phyloP scores from a whole-genome alignment of 2,113 vertebrate genomes.

The Motacilla alba region DNA sequence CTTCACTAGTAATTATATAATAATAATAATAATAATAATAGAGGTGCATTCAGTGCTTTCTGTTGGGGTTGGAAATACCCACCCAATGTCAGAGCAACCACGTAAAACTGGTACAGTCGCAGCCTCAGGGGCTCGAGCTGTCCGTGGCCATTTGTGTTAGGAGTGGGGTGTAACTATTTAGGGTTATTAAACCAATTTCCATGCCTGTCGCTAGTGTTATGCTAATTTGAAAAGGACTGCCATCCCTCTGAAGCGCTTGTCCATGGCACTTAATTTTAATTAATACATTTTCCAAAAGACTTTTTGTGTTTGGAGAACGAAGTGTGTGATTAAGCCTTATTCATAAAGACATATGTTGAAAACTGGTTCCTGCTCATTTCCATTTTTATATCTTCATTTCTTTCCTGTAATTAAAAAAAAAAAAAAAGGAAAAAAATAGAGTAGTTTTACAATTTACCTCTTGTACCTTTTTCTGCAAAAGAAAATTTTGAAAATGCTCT shows the following conservation, averaged over 20 bases:
- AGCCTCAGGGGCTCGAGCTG: slow-evolving; percentile 75
- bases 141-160: slow-evolving; percentile 77
- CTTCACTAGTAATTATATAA: slow-evolving; percentile 2
- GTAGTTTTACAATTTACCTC: not conserved
- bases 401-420: not conserved
- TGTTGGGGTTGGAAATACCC: not conserved
- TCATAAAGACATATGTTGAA: slow-evolving; percentile 42
- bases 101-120: slow-evolving; percentile 62
- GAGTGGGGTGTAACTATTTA: slow-evolving; percentile 64
- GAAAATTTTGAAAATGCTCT: not conserved
- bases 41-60: not conserved
- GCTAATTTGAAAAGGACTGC: slow-evolving; percentile 66
- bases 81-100: slow-evolving; percentile 50
- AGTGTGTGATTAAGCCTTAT: slow-evolving; percentile 55
- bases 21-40: slow-evolving; percentile 5
- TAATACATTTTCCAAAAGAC: slow-evolving; percentile 50
- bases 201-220: slow-evolving; percentile 72
- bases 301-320: slow-evolving; percentile 63
- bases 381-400: slow-evolving; percentile 27
- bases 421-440: accelerated
- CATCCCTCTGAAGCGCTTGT: slow-evolving; percentile 42
- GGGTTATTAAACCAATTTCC: slow-evolving; percentile 87
- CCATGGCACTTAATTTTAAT: slow-evolving; percentile 62
- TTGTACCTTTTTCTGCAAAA: not conserved
- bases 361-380: slow-evolving; percentile 45